Base-by-base conservation (phyloP, 2,797 vertebrate species). In the Melanotaenia pygmaea region DNA sequence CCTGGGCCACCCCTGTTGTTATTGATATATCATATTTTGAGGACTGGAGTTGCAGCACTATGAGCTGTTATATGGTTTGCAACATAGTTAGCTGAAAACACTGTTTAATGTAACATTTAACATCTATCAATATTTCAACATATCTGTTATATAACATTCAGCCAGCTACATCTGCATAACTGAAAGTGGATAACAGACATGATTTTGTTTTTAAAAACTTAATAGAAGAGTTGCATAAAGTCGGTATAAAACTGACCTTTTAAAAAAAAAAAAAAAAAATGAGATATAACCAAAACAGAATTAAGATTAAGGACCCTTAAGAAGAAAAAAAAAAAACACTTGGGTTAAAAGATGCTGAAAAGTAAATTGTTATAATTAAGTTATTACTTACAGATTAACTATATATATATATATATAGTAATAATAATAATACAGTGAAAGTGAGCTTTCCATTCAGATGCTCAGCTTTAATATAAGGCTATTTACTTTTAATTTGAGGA, bases 1-100 rank as follows among this genome's bases (percentile, higher is more conserved):
- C 76, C 74, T 28, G 8, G 22, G 8, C 80, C 77, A 73, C 70
- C 66, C 72, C 71, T 53, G 59, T 82, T 66, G 34, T 76, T 76
- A 78, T 80, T 75, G 73, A 72, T 40, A 64, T 76, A 50, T 67
- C 24, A 32, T 16, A 53, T 70, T 74, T 61, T 0, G 1, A 63
- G 59, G 74, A 79, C 47, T 24, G 35, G n/a, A 45, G 5, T 47
- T 59, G 64, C 10, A 8, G 22, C 16, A 53, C 38, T 73, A 45
- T 80, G 72, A 64, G 59, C 9, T 40, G 30, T 70, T 58, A 81
- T 76, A 77, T 72, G 62, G 40, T 43, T 43, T 6, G 16, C 54
- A 69, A 24, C 53, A 10, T 16, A 4, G 57, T 74, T 56, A 66
- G 43, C 14, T 53, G 16, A 4, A 47, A 66, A 26, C 73, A 56